phyloP scores from a whole-genome alignment of 1,140 invertebrate genomes.

The Meloidogyne chitwoodi region DNA sequence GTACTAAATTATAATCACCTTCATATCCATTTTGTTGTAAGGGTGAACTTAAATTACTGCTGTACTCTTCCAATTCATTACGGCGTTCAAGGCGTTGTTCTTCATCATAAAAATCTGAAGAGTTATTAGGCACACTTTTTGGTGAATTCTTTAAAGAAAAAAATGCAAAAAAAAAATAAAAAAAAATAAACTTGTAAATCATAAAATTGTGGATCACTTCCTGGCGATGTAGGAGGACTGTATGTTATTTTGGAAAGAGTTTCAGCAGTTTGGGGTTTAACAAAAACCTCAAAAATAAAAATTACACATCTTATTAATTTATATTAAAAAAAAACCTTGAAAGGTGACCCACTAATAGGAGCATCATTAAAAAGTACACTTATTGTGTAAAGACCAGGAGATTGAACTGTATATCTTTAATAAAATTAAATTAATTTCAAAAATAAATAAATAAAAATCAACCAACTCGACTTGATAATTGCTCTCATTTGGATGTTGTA shows the following conservation, averaged over 20 bases:
- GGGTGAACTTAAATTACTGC: not conserved
- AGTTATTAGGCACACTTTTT: not conserved
- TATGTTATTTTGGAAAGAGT: not conserved
- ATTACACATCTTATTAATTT: not conserved
- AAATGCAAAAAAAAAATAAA: not conserved
- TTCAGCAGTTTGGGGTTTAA: not conserved
- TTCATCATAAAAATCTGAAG: not conserved
- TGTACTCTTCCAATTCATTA: not conserved
- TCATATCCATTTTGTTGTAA: not conserved
- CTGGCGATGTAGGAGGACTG: not conserved
- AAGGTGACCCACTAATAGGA: constrained; percentile 29
- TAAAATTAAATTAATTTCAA: not conserved
- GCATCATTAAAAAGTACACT: constrained; percentile 26
- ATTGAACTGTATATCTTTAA: constrained; percentile 25
- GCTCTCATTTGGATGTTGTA: constrained; percentile 2
- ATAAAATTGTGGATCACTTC: not conserved
- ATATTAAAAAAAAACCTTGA: constrained; percentile 14
- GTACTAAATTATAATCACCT: constrained; percentile 9
- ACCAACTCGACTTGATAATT: not conserved
- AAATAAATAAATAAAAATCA: not conserved
- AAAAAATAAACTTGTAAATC: not conserved
- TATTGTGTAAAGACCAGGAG: constrained; percentile 35
- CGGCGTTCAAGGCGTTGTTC: not conserved
- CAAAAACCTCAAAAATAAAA: constrained; percentile 1
- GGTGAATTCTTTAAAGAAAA: not conserved